A percentile compares a stretch with the other conserved stretches of the same genome.
Evolutionary conservation across 1,140 invertebrate species (phyloP).

Genomic region (Agrypnia vestita): DNA sequence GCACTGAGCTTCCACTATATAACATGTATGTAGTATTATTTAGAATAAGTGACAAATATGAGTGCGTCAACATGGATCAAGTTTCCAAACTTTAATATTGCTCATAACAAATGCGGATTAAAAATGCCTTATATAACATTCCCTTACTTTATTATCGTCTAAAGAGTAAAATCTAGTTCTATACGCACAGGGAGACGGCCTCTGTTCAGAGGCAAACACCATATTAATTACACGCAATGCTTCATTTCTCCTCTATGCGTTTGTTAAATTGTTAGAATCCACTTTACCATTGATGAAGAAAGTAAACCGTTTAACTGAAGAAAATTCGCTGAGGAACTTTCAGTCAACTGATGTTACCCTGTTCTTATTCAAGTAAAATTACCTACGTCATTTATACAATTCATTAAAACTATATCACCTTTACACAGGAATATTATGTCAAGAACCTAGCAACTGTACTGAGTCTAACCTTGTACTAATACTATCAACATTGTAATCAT

Average conservation of each 20-base stretch:
- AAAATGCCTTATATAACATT: slow-evolving; percentile 44
- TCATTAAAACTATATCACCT: slow-evolving; percentile 58
- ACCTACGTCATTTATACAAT: slow-evolving; percentile 43
- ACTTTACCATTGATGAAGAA: slow-evolving; percentile 61
- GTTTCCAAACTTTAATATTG: slow-evolving; percentile 44
- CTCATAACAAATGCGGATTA: slow-evolving; percentile 51
- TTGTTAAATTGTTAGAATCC: slow-evolving; percentile 61
- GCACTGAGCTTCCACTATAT: too few relatives aligned
- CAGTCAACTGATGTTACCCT: slow-evolving; percentile 61
- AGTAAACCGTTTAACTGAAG: slow-evolving; percentile 59
- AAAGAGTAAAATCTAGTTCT: slow-evolving; percentile 57
- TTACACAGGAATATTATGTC: slow-evolving; percentile 58
- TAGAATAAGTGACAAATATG: slow-evolving; percentile 16
- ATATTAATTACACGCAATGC: slow-evolving; percentile 38
- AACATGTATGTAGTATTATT: too few relatives aligned
- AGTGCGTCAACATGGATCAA: slow-evolving; percentile 23
- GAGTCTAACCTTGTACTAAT: slow-evolving; percentile 56
- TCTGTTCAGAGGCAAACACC: slow-evolving; percentile 50
- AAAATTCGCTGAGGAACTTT: slow-evolving; percentile 49
- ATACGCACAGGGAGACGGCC: slow-evolving; percentile 55
- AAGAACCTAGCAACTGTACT: slow-evolving; percentile 59
- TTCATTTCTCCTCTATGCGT: slow-evolving; percentile 51
- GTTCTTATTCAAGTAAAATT: slow-evolving; percentile 53
- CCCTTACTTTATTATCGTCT: slow-evolving; percentile 40
- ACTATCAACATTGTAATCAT: slow-evolving; percentile 56